phyloP scores from a whole-genome alignment of 2,888 invertebrate species.

The Osedax fenrisi region DNA sequence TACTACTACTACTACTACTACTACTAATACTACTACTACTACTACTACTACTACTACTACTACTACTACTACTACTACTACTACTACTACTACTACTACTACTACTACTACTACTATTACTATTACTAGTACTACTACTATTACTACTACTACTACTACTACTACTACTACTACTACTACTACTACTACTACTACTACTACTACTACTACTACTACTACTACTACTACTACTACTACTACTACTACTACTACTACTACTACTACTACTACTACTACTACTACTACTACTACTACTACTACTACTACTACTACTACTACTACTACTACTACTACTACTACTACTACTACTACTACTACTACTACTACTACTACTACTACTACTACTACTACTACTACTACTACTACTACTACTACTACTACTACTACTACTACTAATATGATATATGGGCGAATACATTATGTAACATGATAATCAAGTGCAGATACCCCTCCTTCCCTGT shows the following conservation, averaged over 20 bases:
- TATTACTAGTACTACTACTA: background rate
- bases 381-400: background rate
- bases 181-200: background rate
- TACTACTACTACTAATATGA: background rate
- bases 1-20: background rate
- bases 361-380: background rate
- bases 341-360: background rate
- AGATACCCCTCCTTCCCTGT: no score
- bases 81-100: background rate
- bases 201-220: background rate
- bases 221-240: background rate
- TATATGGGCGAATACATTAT: no score
- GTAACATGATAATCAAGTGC: no score
- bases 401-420: background rate
- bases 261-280: background rate
- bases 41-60: background rate
- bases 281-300: background rate
- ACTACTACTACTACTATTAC: background rate
- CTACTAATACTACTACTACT: background rate
- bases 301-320: background rate
- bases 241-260: background rate
- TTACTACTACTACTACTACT: background rate
- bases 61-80: background rate
- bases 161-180: background rate
- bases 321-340: background rate